phyloP scores from a whole-genome alignment of 2,888 invertebrate species.

The Metalampra italica region DNA sequence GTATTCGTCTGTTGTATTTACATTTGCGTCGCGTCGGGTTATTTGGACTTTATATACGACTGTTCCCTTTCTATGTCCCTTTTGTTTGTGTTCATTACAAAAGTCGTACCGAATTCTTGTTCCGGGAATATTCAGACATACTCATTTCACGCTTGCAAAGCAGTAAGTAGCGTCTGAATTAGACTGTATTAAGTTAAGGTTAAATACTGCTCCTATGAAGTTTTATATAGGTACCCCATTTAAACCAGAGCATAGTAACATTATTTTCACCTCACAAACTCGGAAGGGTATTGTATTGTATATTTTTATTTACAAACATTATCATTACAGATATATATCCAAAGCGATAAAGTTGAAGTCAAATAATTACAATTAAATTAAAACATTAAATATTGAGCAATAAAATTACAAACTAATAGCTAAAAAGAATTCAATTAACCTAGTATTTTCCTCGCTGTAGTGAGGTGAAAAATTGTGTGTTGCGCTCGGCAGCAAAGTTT shows the following conservation, averaged over 20 bases:
- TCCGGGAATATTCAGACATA: constrained; percentile 12
- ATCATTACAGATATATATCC: no score
- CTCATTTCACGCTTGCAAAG: constrained; percentile 1
- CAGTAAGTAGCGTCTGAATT: neutral
- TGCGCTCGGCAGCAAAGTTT: no score
- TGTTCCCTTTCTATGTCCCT: constrained; percentile 38
- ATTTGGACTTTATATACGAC: constrained; percentile 46
- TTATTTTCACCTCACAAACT: no score
- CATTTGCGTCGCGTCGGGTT: constrained; percentile 51
- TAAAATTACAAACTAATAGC: no score
- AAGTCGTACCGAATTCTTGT: constrained; percentile 34
- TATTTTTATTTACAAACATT: no score
- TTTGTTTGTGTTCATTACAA: constrained; percentile 37
- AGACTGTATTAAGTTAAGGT: neutral
- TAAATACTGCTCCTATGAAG: neutral
- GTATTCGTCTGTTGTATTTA: constrained; percentile 48
- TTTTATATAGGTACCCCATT: neutral
- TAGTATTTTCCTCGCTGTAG: no score
- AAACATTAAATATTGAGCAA: no score
- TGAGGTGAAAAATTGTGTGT: no score
- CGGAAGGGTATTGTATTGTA: no score
- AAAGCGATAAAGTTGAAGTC: no score
- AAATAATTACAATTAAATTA: no score
- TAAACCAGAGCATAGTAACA: neutral
- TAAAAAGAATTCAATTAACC: no score